Evolutionary conservation across 2,113 vertebrate genomes (phyloP), one percentile per base, ranked within the genome.

Genomic region (Cottus gobio): DNA sequence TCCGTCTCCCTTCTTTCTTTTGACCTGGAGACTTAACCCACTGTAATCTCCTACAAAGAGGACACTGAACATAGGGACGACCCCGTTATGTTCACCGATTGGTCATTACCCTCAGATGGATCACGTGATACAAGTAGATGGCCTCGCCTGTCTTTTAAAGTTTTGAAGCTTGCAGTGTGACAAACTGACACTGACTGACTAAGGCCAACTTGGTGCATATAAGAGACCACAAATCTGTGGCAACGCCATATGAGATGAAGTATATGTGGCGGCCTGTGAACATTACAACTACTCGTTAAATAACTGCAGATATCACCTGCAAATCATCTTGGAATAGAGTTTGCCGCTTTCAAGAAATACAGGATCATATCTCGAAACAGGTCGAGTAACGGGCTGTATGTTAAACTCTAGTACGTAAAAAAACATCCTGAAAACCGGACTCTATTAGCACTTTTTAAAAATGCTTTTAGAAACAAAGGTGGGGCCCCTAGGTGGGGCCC

Each of bases 181-280:
- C 82, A 81, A 80, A 85, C 69, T 18, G 64, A n/a, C 69, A 30
- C 69, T 26, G 80, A 73, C 71, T 15, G 24, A 72, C 65, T 81
- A 83, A 56, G 61, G 61, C 24, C 28, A 70, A 58, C 72, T 80
- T 31, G 24, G 24, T 61, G 63, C 42, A 79, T 77, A 64, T 75
- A 82, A 87, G 83, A 68, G 22, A 76, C 83, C 68, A 89, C 64
- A 80, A 79, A 86, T 65, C 70, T 68, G 84, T 39, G 56, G 62
- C 36, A 69, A 44, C 16, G 48, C 24, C 36, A 30, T 39, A 83
- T 58, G 62, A 74, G 82, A 48, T n/a, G 26, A 56, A 76, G 86
- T 75, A 34, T 56, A 75, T 64, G 64, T 75, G 75, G 82, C 42
- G 18, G 63, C 34, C 58, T 50, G 42, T 65, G 79, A 83, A 77